Base-by-base conservation (phyloP, 2,797 vertebrate genomes). In the Sebastes kiyomatsui region DNA sequence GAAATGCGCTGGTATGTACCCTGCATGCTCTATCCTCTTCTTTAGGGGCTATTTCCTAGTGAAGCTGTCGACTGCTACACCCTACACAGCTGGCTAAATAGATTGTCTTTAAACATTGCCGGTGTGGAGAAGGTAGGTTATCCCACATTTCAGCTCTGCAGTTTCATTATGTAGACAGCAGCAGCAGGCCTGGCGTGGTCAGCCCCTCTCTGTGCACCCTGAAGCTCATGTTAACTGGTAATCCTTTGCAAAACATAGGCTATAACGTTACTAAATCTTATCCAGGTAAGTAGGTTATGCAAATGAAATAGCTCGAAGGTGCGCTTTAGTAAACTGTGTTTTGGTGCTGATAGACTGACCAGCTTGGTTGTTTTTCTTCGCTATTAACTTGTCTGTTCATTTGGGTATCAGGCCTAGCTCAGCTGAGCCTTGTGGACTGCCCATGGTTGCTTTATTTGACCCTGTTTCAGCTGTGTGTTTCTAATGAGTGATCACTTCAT, bases 1-100 rank as follows among this genome's bases (percentile, higher is more conserved):
- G 88, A 87, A 88, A 83, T 82, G 91, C 93, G 86, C 88, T 91
- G 95, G 94, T 96, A 96, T 93, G 95, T 96, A 83, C 75, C 66
- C 62, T 68, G n/a, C 87, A 77, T 78, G 71, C 76, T 75, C 80
- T 65, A 23, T 77, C 22, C 49, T 54, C 72, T 33, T 56, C 52
- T 87, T 88, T 81, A 87, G 54, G 81, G 78, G 82, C 82, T 62
- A 38, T 88, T 86, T 87, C 67, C 65, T 12, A n/a, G 20, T 49
- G 72, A 74, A 74, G 79, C 80, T 35, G 79, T 49, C 25, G 69
- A 66, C 54, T 61, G 90, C 77, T 87, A 33, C 83, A 84, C 83
- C 77, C 82, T 22, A 52, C 67, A 83, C 88, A 89, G 84, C 80
- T 77, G 83, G 66, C 62, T 75, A 33, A 75, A 91, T 74, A 66